Percentiles rank a stretch among this genome's conserved stretches.
phyloP scores from a whole-genome alignment of 2,113 vertebrate species.

The Seriola dumerili region DNA sequence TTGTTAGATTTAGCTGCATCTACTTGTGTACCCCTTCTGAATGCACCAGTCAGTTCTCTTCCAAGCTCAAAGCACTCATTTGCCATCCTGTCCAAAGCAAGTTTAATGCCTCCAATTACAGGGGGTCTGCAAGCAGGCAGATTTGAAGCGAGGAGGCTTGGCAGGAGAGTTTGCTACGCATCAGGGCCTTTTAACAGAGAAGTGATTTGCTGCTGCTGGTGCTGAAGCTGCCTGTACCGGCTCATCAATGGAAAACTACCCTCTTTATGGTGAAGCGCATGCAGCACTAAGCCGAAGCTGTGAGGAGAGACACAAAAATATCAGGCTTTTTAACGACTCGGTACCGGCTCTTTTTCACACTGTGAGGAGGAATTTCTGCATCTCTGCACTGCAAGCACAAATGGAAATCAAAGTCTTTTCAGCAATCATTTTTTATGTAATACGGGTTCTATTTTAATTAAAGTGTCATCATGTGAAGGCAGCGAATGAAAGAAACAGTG shows the following conservation, averaged over 20 bases:
- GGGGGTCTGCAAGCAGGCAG: conserved; percentile 81
- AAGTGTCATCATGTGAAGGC: conserved; percentile 43
- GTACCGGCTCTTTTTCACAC: conserved; percentile 38
- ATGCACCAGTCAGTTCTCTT: conserved; percentile 79
- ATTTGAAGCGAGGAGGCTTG: conserved; percentile 82
- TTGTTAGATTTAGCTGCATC: conserved; percentile 80
- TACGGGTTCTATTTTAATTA: conserved; percentile 68
- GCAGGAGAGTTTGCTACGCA: conserved; percentile 82
- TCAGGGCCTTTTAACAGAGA: conserved; percentile 84
- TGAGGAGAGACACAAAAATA: conserved; percentile 72
- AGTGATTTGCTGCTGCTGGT: conserved; percentile 83
- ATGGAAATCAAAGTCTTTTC: conserved; percentile 79
- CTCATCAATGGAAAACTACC: conserved; percentile 84
- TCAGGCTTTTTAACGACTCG: conserved; percentile 55
- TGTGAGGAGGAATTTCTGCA: conserved; percentile 67
- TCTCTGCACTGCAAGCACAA: conserved; percentile 70
- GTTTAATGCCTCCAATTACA: conserved; percentile 87
- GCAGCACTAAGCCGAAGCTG: conserved; percentile 74
- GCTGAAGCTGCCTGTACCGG: conserved; percentile 72
- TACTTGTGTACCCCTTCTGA: conserved; percentile 74
- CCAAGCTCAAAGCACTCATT: conserved; percentile 80
- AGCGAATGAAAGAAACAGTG: conserved; percentile 37
- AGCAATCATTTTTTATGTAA: conserved; percentile 65
- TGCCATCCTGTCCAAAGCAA: conserved; percentile 83
- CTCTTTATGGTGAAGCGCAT: conserved; percentile 72